These are phyloP conservation scores for Allophyes oxyacanthae DNA, from an alignment of 2,888 invertebrate species.

Conservation along the genomic window DNA sequence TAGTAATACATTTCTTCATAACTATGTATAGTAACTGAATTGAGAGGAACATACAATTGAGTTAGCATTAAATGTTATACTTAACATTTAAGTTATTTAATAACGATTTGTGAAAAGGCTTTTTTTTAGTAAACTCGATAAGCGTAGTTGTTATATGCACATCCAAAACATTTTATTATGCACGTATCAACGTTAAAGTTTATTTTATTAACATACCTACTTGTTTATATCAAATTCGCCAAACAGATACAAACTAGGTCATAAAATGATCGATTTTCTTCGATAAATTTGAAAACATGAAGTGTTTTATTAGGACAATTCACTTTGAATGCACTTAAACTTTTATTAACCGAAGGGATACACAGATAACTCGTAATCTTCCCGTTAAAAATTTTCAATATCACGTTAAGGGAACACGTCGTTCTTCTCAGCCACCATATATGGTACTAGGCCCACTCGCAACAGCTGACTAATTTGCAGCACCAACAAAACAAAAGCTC, in stretches of 20 bases:
- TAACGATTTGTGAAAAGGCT: too few species aligned
- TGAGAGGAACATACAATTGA: too few species aligned
- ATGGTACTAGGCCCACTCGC: slow-evolving; percentile 76
- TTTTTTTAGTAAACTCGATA: too few species aligned
- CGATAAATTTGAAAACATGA: slow-evolving; percentile 44
- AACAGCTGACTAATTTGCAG: slow-evolving; percentile 87
- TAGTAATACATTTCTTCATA: not conserved
- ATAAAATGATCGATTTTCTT: slow-evolving; percentile 28
- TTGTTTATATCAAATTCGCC: slow-evolving; percentile 21
- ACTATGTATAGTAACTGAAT: too few species aligned
- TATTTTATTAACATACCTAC: slow-evolving; percentile 37
- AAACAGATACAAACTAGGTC: slow-evolving; percentile 37
- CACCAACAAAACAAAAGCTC: slow-evolving; percentile 81
- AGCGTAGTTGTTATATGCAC: not conserved
- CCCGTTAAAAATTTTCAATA: slow-evolving; percentile 9
- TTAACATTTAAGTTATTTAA: too few species aligned
- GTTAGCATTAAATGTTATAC: too few species aligned
- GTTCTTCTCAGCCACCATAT: slow-evolving; percentile 68
- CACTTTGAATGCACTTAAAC: slow-evolving; percentile 32
- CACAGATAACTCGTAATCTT: not conserved
- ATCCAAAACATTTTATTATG: not conserved
- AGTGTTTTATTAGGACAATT: slow-evolving; percentile 40
- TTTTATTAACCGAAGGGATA: not conserved
- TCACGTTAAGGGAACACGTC: slow-evolving; percentile 66
- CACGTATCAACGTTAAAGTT: too few species aligned